phyloP scores from a whole-genome alignment of 2,113 vertebrate genomes.

The Austrofundulus limnaeus region DNA sequence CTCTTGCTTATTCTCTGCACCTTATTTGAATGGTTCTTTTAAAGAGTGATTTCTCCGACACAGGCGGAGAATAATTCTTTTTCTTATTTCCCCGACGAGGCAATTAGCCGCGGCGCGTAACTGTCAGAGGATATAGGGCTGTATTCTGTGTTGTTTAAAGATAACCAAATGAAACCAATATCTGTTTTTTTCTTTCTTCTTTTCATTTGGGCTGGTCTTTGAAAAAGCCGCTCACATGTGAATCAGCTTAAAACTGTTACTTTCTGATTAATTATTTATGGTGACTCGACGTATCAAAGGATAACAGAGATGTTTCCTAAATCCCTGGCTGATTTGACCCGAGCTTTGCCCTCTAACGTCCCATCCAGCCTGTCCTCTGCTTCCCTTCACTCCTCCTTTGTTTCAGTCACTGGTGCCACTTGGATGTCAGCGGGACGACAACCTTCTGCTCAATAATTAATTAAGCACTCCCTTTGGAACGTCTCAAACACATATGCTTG shows the following conservation, averaged over 20 bases:
- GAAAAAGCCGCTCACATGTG: not conserved
- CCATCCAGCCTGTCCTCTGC: constrained; percentile 19
- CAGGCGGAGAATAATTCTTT: constrained; percentile 45
- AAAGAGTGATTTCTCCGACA: constrained; percentile 49
- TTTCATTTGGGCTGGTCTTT: constrained; percentile 4
- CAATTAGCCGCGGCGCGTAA: constrained; percentile 49
- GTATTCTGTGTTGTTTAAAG: constrained; percentile 46
- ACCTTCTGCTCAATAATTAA: constrained; percentile 63
- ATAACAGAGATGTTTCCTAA: constrained; percentile 37
- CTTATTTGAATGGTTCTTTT: constrained; percentile 53
- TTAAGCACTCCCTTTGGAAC: constrained; percentile 57
- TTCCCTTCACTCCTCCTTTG: not conserved
- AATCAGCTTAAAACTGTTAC: constrained; percentile 16
- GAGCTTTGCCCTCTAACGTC: constrained; percentile 41
- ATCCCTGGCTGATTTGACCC: constrained; percentile 27
- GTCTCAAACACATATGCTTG: constrained; percentile 66
- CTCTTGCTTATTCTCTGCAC: constrained; percentile 45
- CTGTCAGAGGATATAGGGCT: constrained; percentile 31
- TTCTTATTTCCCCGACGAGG: constrained; percentile 23
- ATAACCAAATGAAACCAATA: constrained; percentile 42
- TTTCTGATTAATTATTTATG: constrained; percentile 33
- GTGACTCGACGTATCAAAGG: constrained; percentile 41
- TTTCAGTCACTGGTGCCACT: constrained; percentile 28
- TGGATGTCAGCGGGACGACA: constrained; percentile 51
- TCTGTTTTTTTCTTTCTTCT: too few relatives aligned